Percentiles rank a stretch among this genome's conserved stretches.
These are phyloP conservation scores for Argopecten irradians DNA, from an alignment of 1,140 invertebrate genomes.

Conservation along the genomic window DNA sequence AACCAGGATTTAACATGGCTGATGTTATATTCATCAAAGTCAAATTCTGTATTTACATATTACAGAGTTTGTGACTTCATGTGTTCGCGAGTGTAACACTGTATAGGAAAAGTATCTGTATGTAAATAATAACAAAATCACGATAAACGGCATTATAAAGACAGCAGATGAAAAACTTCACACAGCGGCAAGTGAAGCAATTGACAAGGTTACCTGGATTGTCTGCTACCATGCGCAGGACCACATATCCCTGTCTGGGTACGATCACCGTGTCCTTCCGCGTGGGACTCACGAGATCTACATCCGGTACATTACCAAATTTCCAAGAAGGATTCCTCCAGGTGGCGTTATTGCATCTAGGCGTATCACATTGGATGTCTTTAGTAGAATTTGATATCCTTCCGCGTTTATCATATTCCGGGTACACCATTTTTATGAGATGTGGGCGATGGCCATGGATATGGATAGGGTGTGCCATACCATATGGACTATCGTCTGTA, in stretches of 20 bases:
- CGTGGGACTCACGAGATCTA: constrained; percentile 38
- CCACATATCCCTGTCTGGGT: constrained; percentile 43
- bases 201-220: constrained; percentile 41
- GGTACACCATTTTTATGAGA: constrained; percentile 38
- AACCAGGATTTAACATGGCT: too few species aligned
- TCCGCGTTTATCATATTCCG: constrained; percentile 32
- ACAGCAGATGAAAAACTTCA: too few species aligned
- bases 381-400: not conserved
- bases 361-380: constrained; percentile 33
- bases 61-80: too few species aligned
- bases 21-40: too few species aligned
- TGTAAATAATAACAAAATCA: too few species aligned
- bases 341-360: constrained; percentile 26
- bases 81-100: too few species aligned
- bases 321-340: constrained; percentile 35
- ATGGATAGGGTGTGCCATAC: constrained; percentile 37
- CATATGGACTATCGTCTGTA: constrained; percentile 30
- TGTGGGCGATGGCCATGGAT: constrained; percentile 42
- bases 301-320: constrained; percentile 26
- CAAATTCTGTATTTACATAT: too few species aligned
- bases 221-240: constrained; percentile 41
- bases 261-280: constrained; percentile 46
- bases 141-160: too few species aligned
- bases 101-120: too few species aligned
- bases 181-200: too few species aligned